phyloP scores from a whole-genome alignment of 2,888 invertebrate species.

The Caenorhabditis imperialis region DNA sequence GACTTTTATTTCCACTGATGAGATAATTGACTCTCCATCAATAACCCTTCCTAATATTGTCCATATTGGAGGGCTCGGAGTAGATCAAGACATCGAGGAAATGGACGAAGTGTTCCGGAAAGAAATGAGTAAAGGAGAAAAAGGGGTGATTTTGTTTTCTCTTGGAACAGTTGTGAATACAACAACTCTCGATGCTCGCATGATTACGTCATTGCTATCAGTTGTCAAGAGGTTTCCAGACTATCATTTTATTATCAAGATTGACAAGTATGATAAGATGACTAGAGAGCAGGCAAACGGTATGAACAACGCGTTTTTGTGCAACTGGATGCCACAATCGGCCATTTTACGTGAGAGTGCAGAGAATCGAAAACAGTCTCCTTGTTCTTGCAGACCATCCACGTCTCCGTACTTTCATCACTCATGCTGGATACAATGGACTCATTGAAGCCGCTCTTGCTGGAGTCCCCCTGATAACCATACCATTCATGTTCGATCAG shows the following conservation, averaged over 20 bases:
- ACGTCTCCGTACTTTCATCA: conserved; percentile 66
- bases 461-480: conserved; percentile 65
- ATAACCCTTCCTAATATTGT: conserved; percentile 65
- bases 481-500: conserved; percentile 64
- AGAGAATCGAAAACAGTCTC: not conserved
- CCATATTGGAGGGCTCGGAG: conserved; percentile 67
- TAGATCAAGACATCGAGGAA: conserved; percentile 25
- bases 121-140: conserved; percentile 60
- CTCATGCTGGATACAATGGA: conserved; percentile 74
- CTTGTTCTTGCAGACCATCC: conserved; percentile 55
- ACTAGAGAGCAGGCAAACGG: conserved; percentile 19
- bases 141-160: conserved; percentile 67
- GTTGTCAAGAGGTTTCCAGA: conserved; percentile 55
- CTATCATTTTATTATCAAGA: conserved; percentile 67
- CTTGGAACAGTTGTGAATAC: conserved; percentile 67
- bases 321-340: conserved; percentile 66
- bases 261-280: conserved; percentile 61
- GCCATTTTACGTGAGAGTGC: conserved; percentile 48
- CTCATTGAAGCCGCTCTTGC: conserved; percentile 67
- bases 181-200: conserved; percentile 44
- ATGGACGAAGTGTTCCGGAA: conserved; percentile 44
- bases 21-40: conserved; percentile 65
- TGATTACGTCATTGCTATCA: conserved; percentile 62
- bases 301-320: conserved; percentile 53
- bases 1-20: conserved; percentile 67